phyloP scores from a whole-genome alignment of 2,888 invertebrate genomes.

The Acleris literana region DNA sequence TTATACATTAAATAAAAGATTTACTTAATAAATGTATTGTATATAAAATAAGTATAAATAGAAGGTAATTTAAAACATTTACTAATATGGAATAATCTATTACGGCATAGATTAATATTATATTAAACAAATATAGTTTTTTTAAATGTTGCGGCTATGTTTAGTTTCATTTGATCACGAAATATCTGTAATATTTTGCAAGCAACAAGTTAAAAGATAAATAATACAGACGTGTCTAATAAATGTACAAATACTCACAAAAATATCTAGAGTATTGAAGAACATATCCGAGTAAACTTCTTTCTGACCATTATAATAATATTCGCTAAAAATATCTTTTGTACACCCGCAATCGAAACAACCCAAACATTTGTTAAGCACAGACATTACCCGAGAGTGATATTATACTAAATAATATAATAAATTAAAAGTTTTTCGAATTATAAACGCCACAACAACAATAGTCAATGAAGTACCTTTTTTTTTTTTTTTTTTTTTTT shows the following conservation, averaged over 20 bases:
- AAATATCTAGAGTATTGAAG: constrained; percentile 19
- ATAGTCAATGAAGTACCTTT: too few species aligned
- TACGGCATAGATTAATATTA: too few species aligned
- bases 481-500: too few species aligned
- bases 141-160: too few species aligned
- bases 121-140: too few species aligned
- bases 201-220: not conserved
- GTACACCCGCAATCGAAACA: constrained; percentile 12
- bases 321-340: constrained; percentile 25
- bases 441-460: not conserved
- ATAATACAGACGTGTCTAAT: not conserved
- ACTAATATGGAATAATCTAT: too few species aligned
- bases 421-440: not conserved
- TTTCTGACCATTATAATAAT: constrained; percentile 20
- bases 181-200: too few species aligned
- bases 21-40: too few species aligned
- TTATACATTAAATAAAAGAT: too few species aligned
- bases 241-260: constrained; percentile 10
- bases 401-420: not conserved
- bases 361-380: constrained; percentile 6
- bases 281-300: constrained; percentile 25
- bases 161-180: too few species aligned
- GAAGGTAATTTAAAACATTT: too few species aligned
- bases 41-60: too few species aligned
- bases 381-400: constrained; percentile 2